Conservation (phyloP, 2,888 invertebrate species). For the Leptinotarsa haldemani region DNA sequence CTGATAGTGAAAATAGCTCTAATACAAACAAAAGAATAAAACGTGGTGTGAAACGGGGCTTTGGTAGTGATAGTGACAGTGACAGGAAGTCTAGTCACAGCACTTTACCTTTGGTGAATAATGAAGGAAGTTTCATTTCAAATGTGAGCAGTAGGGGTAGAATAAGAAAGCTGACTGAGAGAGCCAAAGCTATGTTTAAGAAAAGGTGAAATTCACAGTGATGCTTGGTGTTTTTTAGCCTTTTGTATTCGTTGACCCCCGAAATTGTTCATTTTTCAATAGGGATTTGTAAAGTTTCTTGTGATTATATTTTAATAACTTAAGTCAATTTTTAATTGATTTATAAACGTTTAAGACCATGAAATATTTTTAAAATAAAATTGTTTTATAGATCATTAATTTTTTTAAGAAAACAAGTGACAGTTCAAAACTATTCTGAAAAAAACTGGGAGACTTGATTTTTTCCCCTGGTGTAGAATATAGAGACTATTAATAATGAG, state of each 20-base stretch:
- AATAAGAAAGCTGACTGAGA: constrained; percentile 83
- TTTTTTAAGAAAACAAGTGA: background rate
- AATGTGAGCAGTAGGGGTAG: constrained; percentile 84
- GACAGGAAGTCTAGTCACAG: constrained; percentile 46
- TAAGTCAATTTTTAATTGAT: constrained; percentile 2
- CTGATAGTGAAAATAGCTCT: constrained; percentile 41
- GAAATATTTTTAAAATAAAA: constrained; percentile 14
- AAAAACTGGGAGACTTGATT: too few relatives aligned
- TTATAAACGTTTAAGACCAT: constrained; percentile 10
- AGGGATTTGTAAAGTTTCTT: constrained; percentile 8
- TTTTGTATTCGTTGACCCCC: background rate
- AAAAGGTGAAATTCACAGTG: constrained; percentile 44
- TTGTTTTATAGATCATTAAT: constrained; percentile 4
- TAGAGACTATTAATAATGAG: too few relatives aligned
- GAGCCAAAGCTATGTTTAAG: constrained; percentile 73
- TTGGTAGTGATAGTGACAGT: constrained; percentile 54
- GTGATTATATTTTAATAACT: constrained; percentile 7
- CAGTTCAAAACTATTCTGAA: background rate
- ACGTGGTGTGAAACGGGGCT: constrained; percentile 24
- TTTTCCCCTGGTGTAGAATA: too few relatives aligned
- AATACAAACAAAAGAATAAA: constrained; percentile 32
- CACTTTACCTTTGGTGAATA: constrained; percentile 35
- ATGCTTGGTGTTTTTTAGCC: background rate
- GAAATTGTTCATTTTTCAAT: constrained; percentile 9
- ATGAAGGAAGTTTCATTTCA: constrained; percentile 56